Conservation (phyloP, 2,888 invertebrate species). For the Halocaridina rubra region DNA sequence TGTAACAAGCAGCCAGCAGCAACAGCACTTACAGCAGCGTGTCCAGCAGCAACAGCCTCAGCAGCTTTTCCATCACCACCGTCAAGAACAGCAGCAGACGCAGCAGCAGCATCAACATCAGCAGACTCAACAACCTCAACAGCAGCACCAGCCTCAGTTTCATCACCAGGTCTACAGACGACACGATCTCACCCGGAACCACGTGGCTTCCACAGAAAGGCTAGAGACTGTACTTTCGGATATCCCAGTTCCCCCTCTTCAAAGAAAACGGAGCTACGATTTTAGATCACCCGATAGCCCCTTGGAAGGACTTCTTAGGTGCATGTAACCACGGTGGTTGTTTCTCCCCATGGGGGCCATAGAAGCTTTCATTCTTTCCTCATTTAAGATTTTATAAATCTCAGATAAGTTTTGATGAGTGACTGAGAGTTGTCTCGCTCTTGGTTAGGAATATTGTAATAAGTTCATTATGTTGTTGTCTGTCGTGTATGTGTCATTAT, state of each 20-base stretch:
- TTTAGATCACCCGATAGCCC: slow-evolving; percentile 58
- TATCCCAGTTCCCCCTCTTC: slow-evolving; percentile 11
- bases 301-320: slow-evolving; percentile 59
- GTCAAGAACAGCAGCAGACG: neutral
- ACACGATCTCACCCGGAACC: slow-evolving; percentile 70
- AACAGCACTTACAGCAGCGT: neutral
- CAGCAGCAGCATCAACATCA: neutral
- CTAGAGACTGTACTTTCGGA: neutral
- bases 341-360: neutral
- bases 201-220: slow-evolving; percentile 68
- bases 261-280: slow-evolving; percentile 49
- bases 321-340: slow-evolving; percentile 48
- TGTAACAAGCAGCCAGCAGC: slow-evolving; percentile 33
- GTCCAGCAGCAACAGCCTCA: neutral
- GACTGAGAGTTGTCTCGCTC: no score
- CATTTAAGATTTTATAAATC: no score
- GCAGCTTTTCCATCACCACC: neutral
- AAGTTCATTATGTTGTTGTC: no score
- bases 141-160: neutral
- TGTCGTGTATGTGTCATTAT: no score
- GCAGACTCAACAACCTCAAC: neutral
- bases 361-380: no score
- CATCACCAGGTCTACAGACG: slow-evolving; percentile 9
- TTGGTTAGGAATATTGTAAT: no score
- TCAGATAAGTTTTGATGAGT: no score